phyloP scores from a whole-genome alignment of 2,113 vertebrate genomes.

The Canis aureus region DNA sequence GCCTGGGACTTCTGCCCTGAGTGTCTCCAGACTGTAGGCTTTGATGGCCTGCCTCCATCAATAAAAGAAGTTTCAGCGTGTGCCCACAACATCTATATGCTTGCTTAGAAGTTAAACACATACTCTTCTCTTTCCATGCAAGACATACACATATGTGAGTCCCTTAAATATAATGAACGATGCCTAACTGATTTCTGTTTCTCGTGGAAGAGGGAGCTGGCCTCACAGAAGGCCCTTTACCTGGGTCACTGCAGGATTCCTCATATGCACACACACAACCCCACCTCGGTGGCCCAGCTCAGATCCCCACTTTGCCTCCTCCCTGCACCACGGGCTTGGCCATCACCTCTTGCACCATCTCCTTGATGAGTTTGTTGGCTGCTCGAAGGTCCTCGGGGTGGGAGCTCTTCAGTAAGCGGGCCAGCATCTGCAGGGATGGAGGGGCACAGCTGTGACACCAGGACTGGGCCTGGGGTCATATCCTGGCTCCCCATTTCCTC shows the following conservation, averaged over 20 bases:
- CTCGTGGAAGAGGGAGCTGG: background rate
- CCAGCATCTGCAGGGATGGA: conserved; percentile 91
- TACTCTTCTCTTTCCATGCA: background rate
- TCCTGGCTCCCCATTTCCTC: background rate
- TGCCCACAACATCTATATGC: accelerated
- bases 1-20: background rate
- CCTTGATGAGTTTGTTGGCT: conserved; percentile 99
- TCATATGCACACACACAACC: accelerated
- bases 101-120: background rate
- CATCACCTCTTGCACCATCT: conserved; percentile 98
- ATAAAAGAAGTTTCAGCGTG: background rate
- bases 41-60: background rate
- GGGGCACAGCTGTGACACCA: background rate
- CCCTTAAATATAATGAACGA: accelerated
- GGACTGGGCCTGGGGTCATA: background rate
- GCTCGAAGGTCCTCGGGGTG: conserved; percentile 97
- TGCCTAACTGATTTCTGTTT: background rate
- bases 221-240: background rate
- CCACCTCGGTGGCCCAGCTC: background rate
- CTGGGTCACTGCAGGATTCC: background rate
- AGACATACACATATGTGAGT: accelerated
- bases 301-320: background rate
- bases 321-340: background rate
- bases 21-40: background rate
- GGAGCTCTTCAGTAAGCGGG: conserved; percentile 96